Evolutionary conservation across 2,113 vertebrate species (phyloP), one percentile per base, ranked within the genome.

Genomic region (Ploceus nigricollis): DNA sequence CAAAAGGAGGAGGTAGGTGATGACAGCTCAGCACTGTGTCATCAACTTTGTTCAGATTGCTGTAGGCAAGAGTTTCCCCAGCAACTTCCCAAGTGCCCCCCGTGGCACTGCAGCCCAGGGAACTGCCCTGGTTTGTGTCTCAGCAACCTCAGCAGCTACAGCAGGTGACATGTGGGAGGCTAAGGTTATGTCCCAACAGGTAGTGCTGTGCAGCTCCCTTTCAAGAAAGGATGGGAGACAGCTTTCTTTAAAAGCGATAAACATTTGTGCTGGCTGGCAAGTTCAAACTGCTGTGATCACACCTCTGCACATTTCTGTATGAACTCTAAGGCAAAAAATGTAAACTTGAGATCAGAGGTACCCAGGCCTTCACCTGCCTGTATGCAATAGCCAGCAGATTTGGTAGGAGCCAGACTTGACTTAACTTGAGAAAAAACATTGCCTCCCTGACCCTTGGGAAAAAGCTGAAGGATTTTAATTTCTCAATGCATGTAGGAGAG

Each of bases 81-180:
- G 64, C 0, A 0, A 16, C 40, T 37, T 79, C 18, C 47, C 73
- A 50, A 58, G 50, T 23, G 5, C 17, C n/a, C 30, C 66, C 18
- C 40, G 50, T 61, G 22, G 13, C 0, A 0, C 35, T 82, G 47
- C 48, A 93, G 45, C 40, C n/a, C 0, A 0, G 13, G 66, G 31
- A 54, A 3, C n/a, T 1, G 13, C 45, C 70, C 27, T 57, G 64
- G 27, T 91, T 82, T 84, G 42, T 48, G 44, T 80, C 71, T 75
- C 68, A 66, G 50, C 1, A 25, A 70, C 37, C 11, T 58, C 81
- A 85, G 71, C 75, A 51, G 51, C 72, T 31, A 28, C 33, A 56
- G 54, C 8, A 2, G 66, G 54, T 7, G 33, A 82, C 54, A 27
- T 1, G 13, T 10, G 2, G 75, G 56, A 77, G 45, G 48, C 70